Conservation (phyloP, 2,888 invertebrate species). For the Luperina testacea region DNA sequence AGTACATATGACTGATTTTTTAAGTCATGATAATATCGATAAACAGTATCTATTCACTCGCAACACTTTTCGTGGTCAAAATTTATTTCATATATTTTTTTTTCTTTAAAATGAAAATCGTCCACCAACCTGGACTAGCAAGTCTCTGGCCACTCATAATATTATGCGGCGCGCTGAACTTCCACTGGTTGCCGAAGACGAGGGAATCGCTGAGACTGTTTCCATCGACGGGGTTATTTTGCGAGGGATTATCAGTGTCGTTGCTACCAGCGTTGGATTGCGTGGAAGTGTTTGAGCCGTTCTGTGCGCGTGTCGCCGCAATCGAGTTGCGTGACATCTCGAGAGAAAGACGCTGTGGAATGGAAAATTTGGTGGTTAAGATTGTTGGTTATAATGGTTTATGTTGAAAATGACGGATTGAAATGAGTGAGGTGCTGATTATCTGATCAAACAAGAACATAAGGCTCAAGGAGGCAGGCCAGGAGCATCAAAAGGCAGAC, state of each 20-base stretch:
- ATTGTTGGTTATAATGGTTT: neutral
- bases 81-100: too few species aligned
- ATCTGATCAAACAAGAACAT: neutral
- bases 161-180: conserved; percentile 76
- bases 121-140: conserved; percentile 75
- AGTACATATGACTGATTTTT: neutral
- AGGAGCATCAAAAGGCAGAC: neutral
- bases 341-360: conserved; percentile 90
- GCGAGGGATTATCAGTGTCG: conserved; percentile 78
- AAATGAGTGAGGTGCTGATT: neutral
- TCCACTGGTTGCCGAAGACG: conserved; percentile 80
- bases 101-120: neutral
- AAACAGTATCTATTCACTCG: neutral
- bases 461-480: neutral
- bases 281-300: conserved; percentile 61
- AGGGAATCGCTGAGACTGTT: conserved; percentile 76
- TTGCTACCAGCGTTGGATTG: conserved; percentile 61
- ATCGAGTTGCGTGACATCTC: conserved; percentile 93
- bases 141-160: conserved; percentile 74
- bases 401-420: neutral
- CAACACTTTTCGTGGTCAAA: neutral
- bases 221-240: conserved; percentile 86
- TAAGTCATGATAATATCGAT: neutral
- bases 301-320: conserved; percentile 85
- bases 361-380: neutral